These are phyloP conservation scores for Osmerus mordax DNA, from an alignment of 2,113 vertebrate species.

Conservation along the genomic window DNA sequence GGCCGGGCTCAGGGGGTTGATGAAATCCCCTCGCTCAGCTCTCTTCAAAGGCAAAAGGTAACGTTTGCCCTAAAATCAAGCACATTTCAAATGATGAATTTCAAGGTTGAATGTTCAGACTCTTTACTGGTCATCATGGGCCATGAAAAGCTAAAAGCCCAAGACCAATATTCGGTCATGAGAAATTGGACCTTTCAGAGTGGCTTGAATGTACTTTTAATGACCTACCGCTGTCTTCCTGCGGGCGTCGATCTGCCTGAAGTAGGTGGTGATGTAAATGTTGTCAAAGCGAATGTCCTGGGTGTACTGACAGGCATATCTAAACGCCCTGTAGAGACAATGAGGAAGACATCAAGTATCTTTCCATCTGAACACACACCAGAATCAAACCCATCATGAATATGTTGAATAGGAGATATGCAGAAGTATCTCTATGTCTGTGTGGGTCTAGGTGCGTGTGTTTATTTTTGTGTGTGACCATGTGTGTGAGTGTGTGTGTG, in stretches of 20 bases:
- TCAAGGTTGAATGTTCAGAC: neutral
- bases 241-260: slow-evolving; percentile 76
- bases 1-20: slow-evolving; percentile 61
- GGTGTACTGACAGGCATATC: slow-evolving; percentile 68
- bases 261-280: slow-evolving; percentile 81
- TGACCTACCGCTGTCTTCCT: slow-evolving; percentile 67
- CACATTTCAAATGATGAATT: neutral
- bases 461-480: neutral
- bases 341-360: neutral
- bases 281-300: slow-evolving; percentile 77
- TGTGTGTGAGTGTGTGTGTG: neutral
- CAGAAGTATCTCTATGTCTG: neutral
- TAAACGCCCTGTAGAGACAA: slow-evolving; percentile 64
- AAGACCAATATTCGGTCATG: too few relatives aligned
- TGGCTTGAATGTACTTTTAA: too few relatives aligned
- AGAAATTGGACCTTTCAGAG: too few relatives aligned
- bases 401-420: neutral
- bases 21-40: slow-evolving; percentile 41
- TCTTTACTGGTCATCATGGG: too few relatives aligned
- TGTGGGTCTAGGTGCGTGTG: neutral
- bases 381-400: too few relatives aligned
- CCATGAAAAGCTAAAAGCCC: too few relatives aligned
- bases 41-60: slow-evolving; percentile 73
- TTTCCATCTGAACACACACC: too few relatives aligned
- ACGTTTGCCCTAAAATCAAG: slow-evolving; percentile 56